Evolutionary conservation across 2,797 vertebrate genomes (phyloP).

Genomic region (Peromyscus melanophrys): DNA sequence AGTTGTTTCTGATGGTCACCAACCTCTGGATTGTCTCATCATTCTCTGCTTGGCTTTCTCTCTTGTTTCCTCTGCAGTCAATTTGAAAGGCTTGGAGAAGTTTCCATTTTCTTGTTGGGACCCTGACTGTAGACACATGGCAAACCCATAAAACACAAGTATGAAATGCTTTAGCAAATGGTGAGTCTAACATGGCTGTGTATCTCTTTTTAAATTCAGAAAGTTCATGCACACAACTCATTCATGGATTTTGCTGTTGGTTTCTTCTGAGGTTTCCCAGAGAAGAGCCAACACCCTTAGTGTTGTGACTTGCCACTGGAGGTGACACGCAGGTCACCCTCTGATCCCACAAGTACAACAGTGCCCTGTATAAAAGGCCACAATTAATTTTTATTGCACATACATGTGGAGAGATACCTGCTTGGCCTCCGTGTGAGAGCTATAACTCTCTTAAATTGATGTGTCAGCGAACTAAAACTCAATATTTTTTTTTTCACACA

Average conservation of each 20-base stretch:
- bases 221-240: conserved; percentile 45
- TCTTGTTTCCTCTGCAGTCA: conserved; percentile 38
- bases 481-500: conserved; percentile 90
- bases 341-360: conserved; percentile 73
- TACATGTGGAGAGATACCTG: conserved; percentile 91
- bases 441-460: conserved; percentile 92
- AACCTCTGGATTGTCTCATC: conserved; percentile 9
- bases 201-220: conserved; percentile 34
- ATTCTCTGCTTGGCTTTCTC: conserved; percentile 28
- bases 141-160: not conserved
- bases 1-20: conserved; percentile 20
- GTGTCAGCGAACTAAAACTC: conserved; percentile 91
- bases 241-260: conserved; percentile 28
- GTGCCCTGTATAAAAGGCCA: conserved; percentile 87
- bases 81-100: conserved; percentile 61
- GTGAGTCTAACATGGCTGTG: not conserved
- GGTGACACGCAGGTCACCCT: conserved; percentile 62
- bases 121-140: not conserved
- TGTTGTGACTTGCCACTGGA: conserved; percentile 61
- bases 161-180: not conserved
- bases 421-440: conserved; percentile 89
- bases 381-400: conserved; percentile 91
- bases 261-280: conserved; percentile 50
- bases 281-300: conserved; percentile 45
- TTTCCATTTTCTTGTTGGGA: conserved; percentile 66